Conservation (phyloP, 2,888 invertebrate species). For the Conchocele bisecta region DNA sequence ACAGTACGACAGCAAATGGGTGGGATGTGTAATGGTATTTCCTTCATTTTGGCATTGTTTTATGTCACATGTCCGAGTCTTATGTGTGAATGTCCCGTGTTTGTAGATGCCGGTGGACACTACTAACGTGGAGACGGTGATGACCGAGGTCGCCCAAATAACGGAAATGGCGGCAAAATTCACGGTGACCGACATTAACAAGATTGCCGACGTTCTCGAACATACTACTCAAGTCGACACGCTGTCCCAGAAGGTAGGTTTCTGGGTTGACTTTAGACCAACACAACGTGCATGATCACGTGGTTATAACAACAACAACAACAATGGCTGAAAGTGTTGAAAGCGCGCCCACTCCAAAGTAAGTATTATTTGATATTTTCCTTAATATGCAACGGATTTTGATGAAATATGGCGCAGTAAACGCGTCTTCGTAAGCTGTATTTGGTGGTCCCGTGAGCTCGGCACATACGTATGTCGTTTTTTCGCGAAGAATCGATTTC, state of each 20-base stretch:
- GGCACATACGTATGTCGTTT: no score
- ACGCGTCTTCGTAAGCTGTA: no score
- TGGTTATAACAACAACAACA: no score
- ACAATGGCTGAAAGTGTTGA: no score
- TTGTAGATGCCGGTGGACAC: conserved; percentile 61
- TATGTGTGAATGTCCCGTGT: not conserved
- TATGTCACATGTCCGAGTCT: not conserved
- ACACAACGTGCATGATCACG: no score
- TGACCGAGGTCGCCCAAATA: conserved; percentile 65
- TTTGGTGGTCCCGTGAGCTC: no score
- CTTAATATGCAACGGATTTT: not conserved
- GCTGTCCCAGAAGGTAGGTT: conserved; percentile 53
- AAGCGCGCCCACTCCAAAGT: not conserved
- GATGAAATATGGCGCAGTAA: not conserved
- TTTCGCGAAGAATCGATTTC: no score
- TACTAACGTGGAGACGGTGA: conserved; percentile 62
- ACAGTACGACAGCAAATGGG: no score
- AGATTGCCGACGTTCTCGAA: conserved; percentile 68
- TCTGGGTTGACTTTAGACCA: conserved; percentile 1
- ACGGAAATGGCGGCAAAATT: conserved; percentile 61
- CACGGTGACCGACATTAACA: conserved; percentile 68
- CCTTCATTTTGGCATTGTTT: no score
- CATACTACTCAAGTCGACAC: conserved; percentile 60
- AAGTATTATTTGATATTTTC: not conserved
- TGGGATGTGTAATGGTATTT: no score